Percentiles rank a stretch among this genome's conserved stretches.
Evolutionary conservation across 2,113 vertebrate genomes (phyloP).

Genomic region (Anseranas semipalmata): DNA sequence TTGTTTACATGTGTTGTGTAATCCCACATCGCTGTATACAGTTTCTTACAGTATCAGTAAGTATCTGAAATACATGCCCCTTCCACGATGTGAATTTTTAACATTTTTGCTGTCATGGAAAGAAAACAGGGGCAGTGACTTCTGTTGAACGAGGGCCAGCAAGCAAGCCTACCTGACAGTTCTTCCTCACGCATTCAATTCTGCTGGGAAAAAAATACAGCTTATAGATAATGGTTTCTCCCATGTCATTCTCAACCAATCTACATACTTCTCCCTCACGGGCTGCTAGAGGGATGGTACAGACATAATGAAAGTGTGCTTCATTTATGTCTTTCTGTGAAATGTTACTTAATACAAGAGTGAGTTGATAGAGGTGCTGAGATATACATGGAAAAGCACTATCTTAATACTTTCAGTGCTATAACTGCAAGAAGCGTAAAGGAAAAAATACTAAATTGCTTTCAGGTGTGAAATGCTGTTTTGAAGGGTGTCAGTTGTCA

Average conservation of each 20-base stretch:
- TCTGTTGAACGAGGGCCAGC: no score
- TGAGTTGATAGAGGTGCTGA: neutral
- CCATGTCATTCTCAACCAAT: neutral
- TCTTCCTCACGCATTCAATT: neutral
- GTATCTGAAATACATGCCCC: rapidly evolving
- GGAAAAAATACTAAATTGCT: neutral
- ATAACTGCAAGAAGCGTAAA: no score
- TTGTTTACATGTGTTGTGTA: no score
- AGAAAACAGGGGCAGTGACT: rapidly evolving
- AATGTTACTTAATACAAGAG: neutral
- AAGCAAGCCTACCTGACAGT: neutral
- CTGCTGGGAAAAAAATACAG: no score
- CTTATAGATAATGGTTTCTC: neutral
- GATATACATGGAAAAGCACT: no score
- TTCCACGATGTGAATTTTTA: neutral
- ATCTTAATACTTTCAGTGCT: neutral
- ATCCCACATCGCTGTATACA: neutral
- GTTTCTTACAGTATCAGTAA: neutral
- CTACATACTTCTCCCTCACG: neutral
- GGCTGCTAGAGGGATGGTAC: neutral
- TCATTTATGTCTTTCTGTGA: neutral
- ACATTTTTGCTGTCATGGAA: neutral
- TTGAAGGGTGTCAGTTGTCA: neutral
- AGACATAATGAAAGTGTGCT: neutral
- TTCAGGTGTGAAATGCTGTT: rapidly evolving